Evolutionary conservation across 2,888 invertebrate genomes (phyloP), one percentile per base, ranked within the genome.

Genomic region (Camponotus fellah): DNA sequence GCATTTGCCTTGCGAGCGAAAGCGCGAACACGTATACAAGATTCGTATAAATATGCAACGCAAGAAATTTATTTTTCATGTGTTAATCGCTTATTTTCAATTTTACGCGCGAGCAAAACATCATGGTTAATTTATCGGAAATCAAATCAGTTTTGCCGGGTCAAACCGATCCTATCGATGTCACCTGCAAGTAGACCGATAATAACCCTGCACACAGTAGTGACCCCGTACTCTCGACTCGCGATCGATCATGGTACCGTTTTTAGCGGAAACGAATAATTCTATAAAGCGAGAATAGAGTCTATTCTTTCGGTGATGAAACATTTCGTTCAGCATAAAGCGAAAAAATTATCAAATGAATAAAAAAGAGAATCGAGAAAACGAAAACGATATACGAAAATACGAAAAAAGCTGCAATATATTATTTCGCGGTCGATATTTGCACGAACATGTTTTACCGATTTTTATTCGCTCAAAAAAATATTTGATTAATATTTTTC

Each of bases 191-290:
- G 49, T 69, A 58, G 79, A 17, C 60, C 69, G 79, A 69, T 60
- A 69, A 79, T 60, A 79, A 80, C 26, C 53, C 69, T 17, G 37
- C 60, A 71, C 6, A n/a, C 71, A 76, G 37, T 65, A 58, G 60
- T 80, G 37, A 80, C 37, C 60, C n/a, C 46, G 71, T 26, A 46
- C 71, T 60, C 69, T 69, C 69, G 71, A 46, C 37, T 46, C 21
- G 71, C 79, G 37, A 71, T 80, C 79, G 71, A 80, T 80, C 26
- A 37, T 71, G 43, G 60, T 46, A 46, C 71, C 46, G 71, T 60
- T 80, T 80, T 80, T 80, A 71, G 26, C 46, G n/a, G 26, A 80
- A 26, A 60, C 37, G 60, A 80, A 80, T 26, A 26, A 26, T 71
- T 69, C 26, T 26, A 37, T 12, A 32, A 46, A 71, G 58, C 60